These are phyloP conservation scores for Pristiophorus japonicus DNA, from an alignment of 2,113 vertebrate genomes.

Conservation along the genomic window DNA sequence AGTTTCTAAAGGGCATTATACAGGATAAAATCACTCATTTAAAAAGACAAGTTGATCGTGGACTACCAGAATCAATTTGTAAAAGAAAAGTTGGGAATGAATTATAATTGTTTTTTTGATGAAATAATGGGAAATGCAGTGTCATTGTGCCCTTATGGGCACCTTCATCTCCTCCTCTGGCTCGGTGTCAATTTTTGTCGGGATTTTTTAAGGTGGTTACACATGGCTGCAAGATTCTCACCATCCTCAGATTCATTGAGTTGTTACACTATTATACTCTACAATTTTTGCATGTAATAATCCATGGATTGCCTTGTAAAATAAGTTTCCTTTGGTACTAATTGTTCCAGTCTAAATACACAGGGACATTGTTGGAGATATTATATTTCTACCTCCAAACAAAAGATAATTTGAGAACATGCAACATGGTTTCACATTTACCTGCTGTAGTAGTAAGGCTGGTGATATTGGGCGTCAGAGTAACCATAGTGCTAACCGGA, in stretches of 20 bases:
- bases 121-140: too few relatives aligned
- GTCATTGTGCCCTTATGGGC: neutral
- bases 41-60: too few relatives aligned
- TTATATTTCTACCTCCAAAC: neutral
- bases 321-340: neutral
- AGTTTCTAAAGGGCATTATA: too few relatives aligned
- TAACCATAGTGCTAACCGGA: neutral
- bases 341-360: neutral
- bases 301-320: neutral
- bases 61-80: too few relatives aligned
- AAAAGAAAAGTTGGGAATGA: too few relatives aligned
- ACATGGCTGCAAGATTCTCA: neutral
- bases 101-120: too few relatives aligned
- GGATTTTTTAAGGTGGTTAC: neutral
- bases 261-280: neutral
- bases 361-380: neutral
- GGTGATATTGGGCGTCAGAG: neutral
- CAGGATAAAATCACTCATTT: too few relatives aligned
- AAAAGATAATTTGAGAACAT: neutral
- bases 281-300: neutral
- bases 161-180: neutral
- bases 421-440: neutral
- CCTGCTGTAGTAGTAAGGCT: slow-evolving; percentile 4
- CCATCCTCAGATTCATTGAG: neutral
- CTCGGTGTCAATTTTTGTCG: neutral